A percentile compares a stretch with the other conserved stretches of the same genome.
Conservation (phyloP, 37 sponge, comb jelly and placozoan species). For the Ianthella basta region DNA sequence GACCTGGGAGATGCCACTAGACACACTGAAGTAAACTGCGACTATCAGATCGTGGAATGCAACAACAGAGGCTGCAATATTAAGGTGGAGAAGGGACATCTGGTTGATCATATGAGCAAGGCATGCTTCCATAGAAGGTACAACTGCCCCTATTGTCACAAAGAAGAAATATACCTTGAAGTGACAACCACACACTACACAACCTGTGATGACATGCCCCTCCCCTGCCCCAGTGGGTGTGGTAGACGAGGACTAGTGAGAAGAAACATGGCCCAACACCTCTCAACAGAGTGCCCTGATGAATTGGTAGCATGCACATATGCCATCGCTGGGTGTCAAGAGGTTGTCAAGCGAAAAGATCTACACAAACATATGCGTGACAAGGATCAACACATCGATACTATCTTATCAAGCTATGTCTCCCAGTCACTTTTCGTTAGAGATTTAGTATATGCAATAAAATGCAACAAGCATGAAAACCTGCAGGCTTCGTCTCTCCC, state of each 20-base stretch:
- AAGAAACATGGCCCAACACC: constrained; percentile 29
- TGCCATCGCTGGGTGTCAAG: constrained; percentile 49
- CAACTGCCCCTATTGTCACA: constrained; percentile 8
- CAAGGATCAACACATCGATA: background rate
- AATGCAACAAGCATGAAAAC: too few relatives aligned
- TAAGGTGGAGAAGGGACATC: too few relatives aligned
- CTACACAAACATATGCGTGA: background rate
- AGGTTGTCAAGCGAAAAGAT: background rate
- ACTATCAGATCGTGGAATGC: background rate
- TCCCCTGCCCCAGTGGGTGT: constrained; percentile 32
- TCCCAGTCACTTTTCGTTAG: background rate
- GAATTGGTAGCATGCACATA: constrained; percentile 48
- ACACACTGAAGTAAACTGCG: background rate
- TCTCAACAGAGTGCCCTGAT: constrained; percentile 17
- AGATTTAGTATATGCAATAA: too few relatives aligned
- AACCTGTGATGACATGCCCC: background rate
- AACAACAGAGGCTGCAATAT: background rate
- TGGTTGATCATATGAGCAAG: background rate
- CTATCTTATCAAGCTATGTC: background rate
- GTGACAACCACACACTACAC: background rate
- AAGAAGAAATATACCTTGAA: background rate
- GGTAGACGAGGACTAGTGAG: background rate
- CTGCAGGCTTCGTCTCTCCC: background rate
- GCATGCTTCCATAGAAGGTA: background rate
- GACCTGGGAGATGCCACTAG: constrained; percentile 17